Evolutionary conservation across 23 tunicate genomes (phyloP).

Genomic region (Halocynthia roretzi): DNA sequence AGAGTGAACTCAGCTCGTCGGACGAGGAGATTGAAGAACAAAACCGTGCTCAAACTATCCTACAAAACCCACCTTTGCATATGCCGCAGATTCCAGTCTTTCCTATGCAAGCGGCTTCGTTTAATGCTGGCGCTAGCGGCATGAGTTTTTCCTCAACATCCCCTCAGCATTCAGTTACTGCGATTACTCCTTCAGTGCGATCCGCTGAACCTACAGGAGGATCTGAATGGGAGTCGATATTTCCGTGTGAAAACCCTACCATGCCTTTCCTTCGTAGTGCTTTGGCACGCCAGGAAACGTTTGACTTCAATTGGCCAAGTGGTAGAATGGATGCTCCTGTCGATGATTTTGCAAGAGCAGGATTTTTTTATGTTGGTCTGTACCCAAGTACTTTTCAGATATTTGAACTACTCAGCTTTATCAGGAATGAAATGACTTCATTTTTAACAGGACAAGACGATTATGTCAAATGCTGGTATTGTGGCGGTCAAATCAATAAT

Average conservation of each 20-base stretch:
- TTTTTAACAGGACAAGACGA: neutral
- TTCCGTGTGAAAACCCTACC: conserved; percentile 5
- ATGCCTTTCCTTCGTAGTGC: conserved; percentile 1
- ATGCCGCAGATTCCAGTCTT: too few species aligned
- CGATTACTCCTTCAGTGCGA: too few species aligned
- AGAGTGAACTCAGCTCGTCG: too few species aligned
- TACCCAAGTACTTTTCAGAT: neutral
- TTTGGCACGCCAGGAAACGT: conserved; percentile 7
- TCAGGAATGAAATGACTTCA: neutral
- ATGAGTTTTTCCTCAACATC: too few species aligned
- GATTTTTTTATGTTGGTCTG: conserved; percentile 11
- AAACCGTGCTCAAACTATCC: too few species aligned
- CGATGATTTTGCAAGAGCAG: conserved; percentile 15
- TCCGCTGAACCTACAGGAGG: neutral
- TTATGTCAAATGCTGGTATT: conserved; percentile 18
- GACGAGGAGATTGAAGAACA: too few species aligned
- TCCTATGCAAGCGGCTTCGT: too few species aligned
- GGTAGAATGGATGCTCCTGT: neutral
- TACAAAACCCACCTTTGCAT: too few species aligned
- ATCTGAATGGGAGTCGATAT: neutral
- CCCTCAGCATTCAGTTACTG: too few species aligned
- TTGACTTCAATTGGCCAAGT: conserved; percentile 2
- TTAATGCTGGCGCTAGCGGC: too few species aligned
- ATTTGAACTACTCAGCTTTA: neutral
- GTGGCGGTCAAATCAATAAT: neutral